Evolutionary conservation across 2,797 vertebrate genomes (phyloP).

Genomic region (Coccyzus lansbergi): DNA sequence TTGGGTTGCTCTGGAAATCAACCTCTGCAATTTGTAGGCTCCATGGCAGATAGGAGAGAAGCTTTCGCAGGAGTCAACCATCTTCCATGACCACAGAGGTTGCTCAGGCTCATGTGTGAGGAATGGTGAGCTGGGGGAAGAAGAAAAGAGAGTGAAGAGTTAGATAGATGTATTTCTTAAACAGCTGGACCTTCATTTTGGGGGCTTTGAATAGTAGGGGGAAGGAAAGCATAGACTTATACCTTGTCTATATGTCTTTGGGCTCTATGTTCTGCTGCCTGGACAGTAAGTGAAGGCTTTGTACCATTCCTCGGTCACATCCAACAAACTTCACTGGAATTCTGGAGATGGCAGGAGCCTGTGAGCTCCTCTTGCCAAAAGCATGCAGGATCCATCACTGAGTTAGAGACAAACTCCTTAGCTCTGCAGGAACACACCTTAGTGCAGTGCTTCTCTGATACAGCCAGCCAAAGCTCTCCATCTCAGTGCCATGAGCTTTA

Average conservation of each 20-base stretch:
- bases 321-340: not conserved
- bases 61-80: slow-evolving; percentile 5
- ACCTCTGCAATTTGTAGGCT: not conserved
- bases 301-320: not conserved
- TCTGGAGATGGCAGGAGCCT: not conserved
- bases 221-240: not conserved
- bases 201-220: not conserved
- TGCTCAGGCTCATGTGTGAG: slow-evolving; percentile 9
- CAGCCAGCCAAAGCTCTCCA: not conserved
- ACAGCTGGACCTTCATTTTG: slow-evolving; percentile 15
- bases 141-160: not conserved
- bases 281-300: not conserved
- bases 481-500: not conserved
- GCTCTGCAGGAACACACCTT: not conserved
- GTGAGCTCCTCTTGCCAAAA: not conserved
- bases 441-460: not conserved
- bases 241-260: not conserved
- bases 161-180: not conserved
- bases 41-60: not conserved
- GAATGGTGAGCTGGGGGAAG: not conserved
- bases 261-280: not conserved
- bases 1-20: slow-evolving; percentile 18
- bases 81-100: not conserved
- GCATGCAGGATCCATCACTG: not conserved
- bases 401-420: not conserved